Evolutionary conservation across 2,888 invertebrate genomes (phyloP), one percentile per base, ranked within the genome.

Genomic region (Thereva nobilitata): DNA sequence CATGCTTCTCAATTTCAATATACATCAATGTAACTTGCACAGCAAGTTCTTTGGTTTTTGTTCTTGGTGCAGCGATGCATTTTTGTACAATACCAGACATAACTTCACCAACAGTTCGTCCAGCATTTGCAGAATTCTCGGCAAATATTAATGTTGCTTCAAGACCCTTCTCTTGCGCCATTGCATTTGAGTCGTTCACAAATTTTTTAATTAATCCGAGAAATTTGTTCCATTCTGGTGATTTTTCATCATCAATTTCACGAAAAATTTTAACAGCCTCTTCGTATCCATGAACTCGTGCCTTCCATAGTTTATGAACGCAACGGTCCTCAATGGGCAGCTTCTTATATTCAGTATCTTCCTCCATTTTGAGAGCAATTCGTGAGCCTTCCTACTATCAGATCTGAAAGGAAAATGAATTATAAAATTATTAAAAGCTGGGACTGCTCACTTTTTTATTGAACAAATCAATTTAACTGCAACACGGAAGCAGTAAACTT

Each of bases 251-350:
- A 75, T 91, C 91, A 72, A 93, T 89, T 76, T 89, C 89, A 71
- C 89, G 87, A 80, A 97, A 97, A 10, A 92, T 83, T 79, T 94
- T 96, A 5, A 90, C 87, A 0, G 94, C 92, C 79, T 96, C 96
- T 80, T 97, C 96, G 75, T 97, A 98, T 0, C 97, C 98, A 72
- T 90, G 89, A 2, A 96, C 86, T 71, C 98, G 86, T 4, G 97
- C 97, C 81, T 97, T 97, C 97, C 97, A 98, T 66, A 91, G 83
- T 83, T 97, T 97, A 80, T 97, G 97, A 10, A 91, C 87, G 79
- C 93, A 93, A 78, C 93, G 88, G 67, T 97, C 97, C 72, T 97
- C 97, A 53, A 94, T 84, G 0, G 93, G 88, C 70, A 94, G 82
- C 82, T 94, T 94, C 74, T 90, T 89, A 77, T 89, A 94, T 82